Base-by-base conservation (phyloP, 2,888 invertebrate species). In the Eustalomyia histrio region DNA sequence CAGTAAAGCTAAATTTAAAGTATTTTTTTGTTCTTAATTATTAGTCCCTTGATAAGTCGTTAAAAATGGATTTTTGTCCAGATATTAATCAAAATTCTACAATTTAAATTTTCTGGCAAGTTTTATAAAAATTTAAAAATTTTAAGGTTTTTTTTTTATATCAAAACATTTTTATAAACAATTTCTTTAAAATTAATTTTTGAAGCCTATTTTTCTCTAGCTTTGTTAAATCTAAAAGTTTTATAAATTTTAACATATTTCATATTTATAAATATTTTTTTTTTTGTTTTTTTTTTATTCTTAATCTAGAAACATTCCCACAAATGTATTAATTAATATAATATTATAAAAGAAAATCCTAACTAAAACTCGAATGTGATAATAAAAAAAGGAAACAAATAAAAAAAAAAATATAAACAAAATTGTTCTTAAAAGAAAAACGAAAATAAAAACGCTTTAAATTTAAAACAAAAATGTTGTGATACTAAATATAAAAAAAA, bases 261-360 rank as follows among this genome's bases (percentile, higher is more conserved):
- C 17, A 58, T 60, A 72, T 53, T 71, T 78, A 78, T 72, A n/a
- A n/a, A n/a, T n/a, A n/a, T n/a, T n/a, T 67, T 69, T 47, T 80
- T 72, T 67, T 63, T 81, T 68, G 79, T 47, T 68, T 78, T 72
- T 65, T 71, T 60, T 83, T 60, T 67, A 76, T 78, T 73, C 64
- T 67, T 80, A 61, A 76, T 81, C 79, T 85, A 87, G 86, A 86
- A 86, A 86, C 87, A 86, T 87, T 87, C 84, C 85, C 87, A 86
- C 87, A 87, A 85, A 75, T 81, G 81, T 78, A 78, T 74, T 81
- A 81, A 80, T 69, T 74, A 73, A 67, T 69, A 64, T 78, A 52
- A 60, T 33, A 17, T 7, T 14, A 61, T 73, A 33, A 65, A 75
- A 53, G 55, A 65, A 76, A 50, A 82, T 67, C 65, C 64, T 76